phyloP scores from a whole-genome alignment of 2,888 invertebrate species.

The Dasypolia templi region DNA sequence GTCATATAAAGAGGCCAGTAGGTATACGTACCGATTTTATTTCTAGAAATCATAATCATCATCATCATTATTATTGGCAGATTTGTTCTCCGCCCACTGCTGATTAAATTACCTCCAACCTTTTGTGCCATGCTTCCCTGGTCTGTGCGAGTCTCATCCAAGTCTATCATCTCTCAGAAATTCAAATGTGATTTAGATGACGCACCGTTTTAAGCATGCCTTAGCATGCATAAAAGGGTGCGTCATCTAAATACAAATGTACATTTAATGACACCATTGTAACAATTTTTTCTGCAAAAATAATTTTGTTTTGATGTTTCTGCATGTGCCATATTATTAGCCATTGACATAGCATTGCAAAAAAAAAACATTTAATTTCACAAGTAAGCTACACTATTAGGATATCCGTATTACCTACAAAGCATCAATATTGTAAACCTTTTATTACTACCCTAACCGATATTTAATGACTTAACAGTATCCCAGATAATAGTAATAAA shows the following conservation, averaged over 20 bases:
- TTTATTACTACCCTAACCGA: neutral
- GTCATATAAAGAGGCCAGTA: neutral
- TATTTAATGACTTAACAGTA: slow-evolving; percentile 12
- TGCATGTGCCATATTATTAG: neutral
- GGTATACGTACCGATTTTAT: neutral
- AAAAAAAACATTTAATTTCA: too few species aligned
- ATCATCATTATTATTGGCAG: neutral
- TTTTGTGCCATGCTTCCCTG: too few species aligned
- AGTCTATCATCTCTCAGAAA: neutral
- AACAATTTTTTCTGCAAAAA: too few species aligned
- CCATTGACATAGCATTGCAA: neutral
- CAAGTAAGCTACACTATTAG: too few species aligned
- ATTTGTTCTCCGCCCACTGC: neutral
- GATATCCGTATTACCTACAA: slow-evolving; percentile 15
- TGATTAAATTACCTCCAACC: too few species aligned
- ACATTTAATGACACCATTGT: too few species aligned
- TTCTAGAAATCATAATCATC: neutral
- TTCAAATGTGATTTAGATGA: neutral
- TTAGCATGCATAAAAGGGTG: too few species aligned
- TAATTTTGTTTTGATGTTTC: too few species aligned
- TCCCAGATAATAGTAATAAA: neutral
- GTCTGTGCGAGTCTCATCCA: too few species aligned
- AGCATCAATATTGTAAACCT: slow-evolving; percentile 16
- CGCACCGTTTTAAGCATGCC: too few species aligned
- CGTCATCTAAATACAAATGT: too few species aligned